A percentile compares a stretch with the other conserved stretches of the same genome.
phyloP scores from a whole-genome alignment of 2,797 vertebrate species.

The Parambassis ranga region DNA sequence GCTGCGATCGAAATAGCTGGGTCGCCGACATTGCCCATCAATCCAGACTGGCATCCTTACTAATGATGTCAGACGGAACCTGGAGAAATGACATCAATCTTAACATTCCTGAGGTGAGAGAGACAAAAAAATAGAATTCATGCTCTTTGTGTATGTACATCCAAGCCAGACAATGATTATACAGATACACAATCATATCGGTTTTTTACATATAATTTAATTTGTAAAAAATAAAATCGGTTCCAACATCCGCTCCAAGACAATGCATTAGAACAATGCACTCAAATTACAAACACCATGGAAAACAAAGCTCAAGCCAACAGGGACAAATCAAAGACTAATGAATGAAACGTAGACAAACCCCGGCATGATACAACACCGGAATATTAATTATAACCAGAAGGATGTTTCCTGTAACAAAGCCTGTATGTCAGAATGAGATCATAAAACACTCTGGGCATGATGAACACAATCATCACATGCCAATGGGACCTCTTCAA shows the following conservation, averaged over 20 bases:
- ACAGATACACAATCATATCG: neutral
- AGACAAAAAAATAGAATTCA: neutral
- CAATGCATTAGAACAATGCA: too few species aligned
- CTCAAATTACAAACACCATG: constrained; percentile 10
- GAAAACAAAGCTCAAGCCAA: constrained; percentile 15
- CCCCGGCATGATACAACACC: constrained; percentile 20
- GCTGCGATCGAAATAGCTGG: neutral
- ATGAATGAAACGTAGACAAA: constrained; percentile 42
- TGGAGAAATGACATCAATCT: constrained; percentile 5
- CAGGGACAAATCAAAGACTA: constrained; percentile 42
- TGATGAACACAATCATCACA: too few species aligned
- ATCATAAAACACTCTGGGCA: too few species aligned
- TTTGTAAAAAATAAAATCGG: accelerated
- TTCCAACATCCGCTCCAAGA: too few species aligned
- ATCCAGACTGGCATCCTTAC: constrained; percentile 9
- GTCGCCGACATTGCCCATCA: neutral
- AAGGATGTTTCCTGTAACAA: too few species aligned
- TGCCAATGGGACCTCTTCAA: too few species aligned
- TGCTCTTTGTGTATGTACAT: neutral
- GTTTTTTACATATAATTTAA: neutral
- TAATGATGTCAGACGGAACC: constrained; percentile 2
- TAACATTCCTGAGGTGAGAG: constrained; percentile 18
- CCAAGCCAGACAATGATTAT: neutral
- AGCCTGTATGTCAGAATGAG: too few species aligned
- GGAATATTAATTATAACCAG: neutral